Percentiles rank a stretch among this genome's conserved stretches.
phyloP scores from a whole-genome alignment of 2,888 invertebrate genomes.

The Rhabditophanes sp. region DNA sequence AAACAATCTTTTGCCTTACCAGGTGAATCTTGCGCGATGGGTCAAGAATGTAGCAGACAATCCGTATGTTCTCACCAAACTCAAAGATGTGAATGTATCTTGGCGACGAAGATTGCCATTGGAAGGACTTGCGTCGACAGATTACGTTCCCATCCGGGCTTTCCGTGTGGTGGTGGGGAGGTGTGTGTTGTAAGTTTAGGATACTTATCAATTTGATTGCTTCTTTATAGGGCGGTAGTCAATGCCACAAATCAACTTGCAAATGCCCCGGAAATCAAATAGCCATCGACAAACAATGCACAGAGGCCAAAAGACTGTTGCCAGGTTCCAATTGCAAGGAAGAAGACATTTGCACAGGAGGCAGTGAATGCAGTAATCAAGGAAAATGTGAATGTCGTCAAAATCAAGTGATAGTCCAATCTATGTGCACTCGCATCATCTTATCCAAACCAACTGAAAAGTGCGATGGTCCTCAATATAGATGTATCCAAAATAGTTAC shows the following conservation, averaged over 20 bases:
- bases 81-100: constrained; percentile 22
- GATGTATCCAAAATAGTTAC: too few relatives aligned
- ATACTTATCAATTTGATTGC: too few relatives aligned
- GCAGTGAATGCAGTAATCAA: constrained; percentile 19
- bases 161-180: constrained; percentile 28
- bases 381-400: constrained; percentile 25
- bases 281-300: constrained; percentile 11
- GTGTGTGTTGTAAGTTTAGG: constrained; percentile 14
- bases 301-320: constrained; percentile 9
- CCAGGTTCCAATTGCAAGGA: too few relatives aligned
- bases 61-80: constrained; percentile 19
- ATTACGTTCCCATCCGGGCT: constrained; percentile 33
- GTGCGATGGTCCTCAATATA: too few relatives aligned
- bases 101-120: constrained; percentile 20
- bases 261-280: constrained; percentile 13
- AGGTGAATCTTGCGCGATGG: constrained; percentile 24
- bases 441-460: too few relatives aligned
- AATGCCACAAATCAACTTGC: constrained; percentile 5
- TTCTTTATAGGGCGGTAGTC: constrained; percentile 6
- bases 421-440: constrained; percentile 6
- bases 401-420: constrained; percentile 8
- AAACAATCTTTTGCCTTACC: constrained; percentile 20
- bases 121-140: constrained; percentile 21
- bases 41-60: constrained; percentile 23
- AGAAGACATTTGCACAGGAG: constrained; percentile 22